These are phyloP conservation scores for Lepidurus couesii DNA, from an alignment of 1,140 invertebrate species.

Conservation along the genomic window DNA sequence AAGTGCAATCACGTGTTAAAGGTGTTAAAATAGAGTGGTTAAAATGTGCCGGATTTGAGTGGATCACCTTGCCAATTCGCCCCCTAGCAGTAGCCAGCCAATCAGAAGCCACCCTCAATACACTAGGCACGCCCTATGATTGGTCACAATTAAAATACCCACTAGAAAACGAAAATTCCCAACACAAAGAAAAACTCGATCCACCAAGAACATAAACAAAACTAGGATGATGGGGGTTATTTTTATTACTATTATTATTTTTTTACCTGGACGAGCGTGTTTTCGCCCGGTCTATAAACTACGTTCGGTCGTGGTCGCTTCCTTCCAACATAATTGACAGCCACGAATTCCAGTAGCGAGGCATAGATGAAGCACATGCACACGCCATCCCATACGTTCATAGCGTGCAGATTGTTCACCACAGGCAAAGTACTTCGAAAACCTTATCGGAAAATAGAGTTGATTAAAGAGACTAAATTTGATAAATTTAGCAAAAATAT, in stretches of 20 bases:
- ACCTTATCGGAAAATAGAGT: slow-evolving; percentile 23
- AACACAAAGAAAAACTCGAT: slow-evolving; percentile 10
- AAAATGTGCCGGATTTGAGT: slow-evolving; percentile 3
- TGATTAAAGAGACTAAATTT: not conserved
- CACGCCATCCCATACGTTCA: slow-evolving; percentile 94
- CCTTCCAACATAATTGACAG: slow-evolving; percentile 89
- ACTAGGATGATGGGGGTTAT: not conserved
- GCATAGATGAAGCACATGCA: slow-evolving; percentile 96
- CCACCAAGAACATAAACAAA: not conserved
- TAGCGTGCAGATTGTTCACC: slow-evolving; percentile 85
- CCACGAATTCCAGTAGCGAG: slow-evolving; percentile 85
- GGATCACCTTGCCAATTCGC: slow-evolving; percentile 29
- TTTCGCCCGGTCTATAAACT: slow-evolving; percentile 79
- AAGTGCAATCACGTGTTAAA: slow-evolving; percentile 9
- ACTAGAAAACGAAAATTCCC: slow-evolving; percentile 24
- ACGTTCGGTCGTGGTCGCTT: slow-evolving; percentile 81
- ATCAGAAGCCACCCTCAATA: slow-evolving; percentile 23
- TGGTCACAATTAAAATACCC: slow-evolving; percentile 24
- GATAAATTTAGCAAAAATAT: not conserved
- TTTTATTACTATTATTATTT: slow-evolving; percentile 29
- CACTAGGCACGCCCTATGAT: slow-evolving; percentile 32
- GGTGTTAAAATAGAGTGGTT: not conserved
- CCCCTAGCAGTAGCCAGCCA: slow-evolving; percentile 26
- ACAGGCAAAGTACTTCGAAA: slow-evolving; percentile 70
- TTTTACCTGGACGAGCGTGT: slow-evolving; percentile 79